phyloP scores from a whole-genome alignment of 2,888 invertebrate genomes.

The Zaprionus bogoriensis region DNA sequence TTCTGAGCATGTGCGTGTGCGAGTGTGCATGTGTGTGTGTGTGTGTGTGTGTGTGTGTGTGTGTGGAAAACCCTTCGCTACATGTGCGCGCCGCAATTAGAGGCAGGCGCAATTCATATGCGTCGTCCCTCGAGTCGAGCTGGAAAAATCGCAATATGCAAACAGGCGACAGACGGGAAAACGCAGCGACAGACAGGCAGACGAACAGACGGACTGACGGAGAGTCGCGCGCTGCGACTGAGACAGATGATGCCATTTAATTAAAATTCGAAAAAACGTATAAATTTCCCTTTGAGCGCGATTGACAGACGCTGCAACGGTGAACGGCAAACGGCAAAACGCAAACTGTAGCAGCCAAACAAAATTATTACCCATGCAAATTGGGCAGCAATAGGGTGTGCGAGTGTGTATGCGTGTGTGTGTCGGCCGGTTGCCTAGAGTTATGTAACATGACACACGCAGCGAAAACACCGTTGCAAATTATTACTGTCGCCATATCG shows the following conservation, averaged over 20 bases:
- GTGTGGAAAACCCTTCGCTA: conserved; percentile 45
- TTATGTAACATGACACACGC: conserved; percentile 73
- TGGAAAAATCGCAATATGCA: conserved; percentile 72
- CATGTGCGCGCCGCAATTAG: conserved; percentile 70
- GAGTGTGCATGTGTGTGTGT: background rate
- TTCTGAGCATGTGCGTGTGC: background rate
- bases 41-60: conserved; percentile 20
- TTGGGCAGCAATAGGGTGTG: conserved; percentile 50
- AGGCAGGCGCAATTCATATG: conserved; percentile 66
- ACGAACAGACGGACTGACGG: conserved; percentile 2
- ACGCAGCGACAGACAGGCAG: background rate
- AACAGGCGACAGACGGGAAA: conserved; percentile 52
- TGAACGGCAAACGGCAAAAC: conserved; percentile 51
- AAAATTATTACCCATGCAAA: conserved; percentile 77
- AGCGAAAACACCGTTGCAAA: conserved; percentile 59
- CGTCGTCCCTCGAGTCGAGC: conserved; percentile 33
- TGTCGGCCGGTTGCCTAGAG: conserved; percentile 38
- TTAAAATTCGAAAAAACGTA: conserved; percentile 75
- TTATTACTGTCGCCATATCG: conserved; percentile 52
- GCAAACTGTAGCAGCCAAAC: conserved; percentile 20
- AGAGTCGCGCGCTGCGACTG: background rate
- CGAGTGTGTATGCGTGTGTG: conserved; percentile 1
- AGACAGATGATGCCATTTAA: conserved; percentile 68
- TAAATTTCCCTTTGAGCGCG: conserved; percentile 71
- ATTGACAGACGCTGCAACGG: conserved; percentile 71